Evolutionary conservation across 2,888 invertebrate genomes (phyloP), one percentile per base, ranked within the genome.

Genomic region (Lissocephala sabroskyi): DNA sequence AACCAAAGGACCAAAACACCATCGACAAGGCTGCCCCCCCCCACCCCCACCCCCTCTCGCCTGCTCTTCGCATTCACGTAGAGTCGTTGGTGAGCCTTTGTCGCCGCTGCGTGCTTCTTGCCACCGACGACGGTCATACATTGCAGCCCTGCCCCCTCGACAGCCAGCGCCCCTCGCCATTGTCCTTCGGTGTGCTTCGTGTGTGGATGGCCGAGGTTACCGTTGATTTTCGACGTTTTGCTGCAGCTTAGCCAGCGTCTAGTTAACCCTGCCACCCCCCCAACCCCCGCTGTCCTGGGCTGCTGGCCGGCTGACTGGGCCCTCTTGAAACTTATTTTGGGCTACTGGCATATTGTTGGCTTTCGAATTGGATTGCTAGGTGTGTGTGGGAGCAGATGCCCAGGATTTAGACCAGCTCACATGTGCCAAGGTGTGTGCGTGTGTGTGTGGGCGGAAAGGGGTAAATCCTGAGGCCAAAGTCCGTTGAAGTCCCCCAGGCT

Each of bases 351-450:
- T 70, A 76, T 76, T 70, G 68, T 73, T 76, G 61, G 54, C 61
- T 63, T 18, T 52, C 46, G 75, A 77, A 71, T 75, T 70, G 71
- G 71, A 70, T 71, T 71, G 77, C 74, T 77, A 77, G 75, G 62
- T 74, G 77, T 74, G 74, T 70, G 71, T 70, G 74, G 77, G 63
- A 74, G 66, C 77, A 77, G 75, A 70, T 77, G 78, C 71, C 59
- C 52, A 58, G 65, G 52, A 67, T 74, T 65, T 60, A 45, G 43
- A 14, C 41, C 41, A 43, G 48, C 45, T 46, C 47, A 3, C 10
- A 28, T 32, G 11, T 32, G 18, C 19, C 11, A 7, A 4, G 18
- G 42, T 42, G 19, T 30, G 30, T 29, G 45, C 41, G 41, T 37
- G 19, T 43, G 39, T 44, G 42, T 40, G 37, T 45, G 33, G 41